Evolutionary conservation across 1,140 invertebrate genomes (phyloP), one percentile per base, ranked within the genome.

Genomic region (Holotrichia oblita): DNA sequence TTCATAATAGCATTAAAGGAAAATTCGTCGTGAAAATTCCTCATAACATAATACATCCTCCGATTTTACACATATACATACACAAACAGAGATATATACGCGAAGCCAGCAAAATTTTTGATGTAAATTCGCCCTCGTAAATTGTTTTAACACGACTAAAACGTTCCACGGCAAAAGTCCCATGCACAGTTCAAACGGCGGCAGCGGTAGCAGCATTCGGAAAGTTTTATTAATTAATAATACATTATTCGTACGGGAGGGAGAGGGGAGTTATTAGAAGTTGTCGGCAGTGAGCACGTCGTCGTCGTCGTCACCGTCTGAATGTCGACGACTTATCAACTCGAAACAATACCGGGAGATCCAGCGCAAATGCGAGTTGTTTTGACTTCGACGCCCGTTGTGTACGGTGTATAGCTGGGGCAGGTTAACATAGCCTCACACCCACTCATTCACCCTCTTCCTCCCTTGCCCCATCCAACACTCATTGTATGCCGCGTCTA

Each of bases 151-250:
- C 48, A 17, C n/a, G 48, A 17, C 48, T 55, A 55, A 55, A 55
- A 55, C 48, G 48, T 14, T 55, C 27, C 1, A 34, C 48, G 6
- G n/a, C 48, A 17, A 55, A 17, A 55, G 17, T 17, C 17, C 48
- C 48, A 17, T 14, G n/a, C 48, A 17, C 2, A 34, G 27, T 34
- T 34, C 27, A 1, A 34, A 4, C 27, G 4, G 27, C 27, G 27
- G 27, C 27, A 34, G 27, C 27, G 4, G 27, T 34, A 34, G 48
- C 48, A n/a, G n/a, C 48, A 55, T 55, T 55, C 48, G 48, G 3
- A 55, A 55, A 55, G 48, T 55, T 55, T 55, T 55, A 55, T 55
- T 55, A 55, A 55, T 55, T 55, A 55, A 55, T 55, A 55, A 55
- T 55, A 55, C 48, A 55, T 55, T 55, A 55, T 55, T 55, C 48